Base-by-base conservation (phyloP, 2,797 vertebrate species). In the Pipistrellus pipistrellus region DNA sequence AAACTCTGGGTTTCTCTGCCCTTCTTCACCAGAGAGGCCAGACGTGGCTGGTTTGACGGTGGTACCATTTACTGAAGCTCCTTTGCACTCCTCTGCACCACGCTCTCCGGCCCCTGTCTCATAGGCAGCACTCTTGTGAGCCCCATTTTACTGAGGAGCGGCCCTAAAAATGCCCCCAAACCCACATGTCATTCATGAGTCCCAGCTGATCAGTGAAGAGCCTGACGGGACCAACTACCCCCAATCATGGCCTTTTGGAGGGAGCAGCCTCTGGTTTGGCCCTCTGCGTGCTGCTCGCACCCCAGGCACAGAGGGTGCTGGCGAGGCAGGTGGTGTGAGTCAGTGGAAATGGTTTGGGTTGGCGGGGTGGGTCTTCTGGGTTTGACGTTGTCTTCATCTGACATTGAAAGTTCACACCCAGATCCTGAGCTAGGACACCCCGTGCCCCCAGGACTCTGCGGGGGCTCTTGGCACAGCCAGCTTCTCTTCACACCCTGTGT, bases 361-460 rank as follows among this genome's bases (percentile, higher is more conserved):
- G 8, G 57, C 44, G 82, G 30, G 8, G 15, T 32, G n/a, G 17
- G 25, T 20, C 48, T 32, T 35, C 64, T 66, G 64, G 64, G 64
- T 68, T 35, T 20, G 25, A 13, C 44, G 11, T 8, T n/a, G 27
- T 72, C 18, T 35, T 88, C 41, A 11, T 62, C 20, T 6, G 8
- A 41, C 25, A 10, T 72, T 72, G 30, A 57, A n/a, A 66, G 76
- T 69, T 35, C 30, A 30, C 15, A 62, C 41, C 44, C 10, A 62
- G 18, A 25, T 66, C 9, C 41, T 13, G 9, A 72, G 59, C 41
- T 41, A 12, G 35, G 32, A 15, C 30, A 23, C 17, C 5, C 27
- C 20, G 8, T 25, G 59, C 4, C 30, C 23, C 1, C 13, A 5
- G 35, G 4, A 18, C 27, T 21, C 23, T 6, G 6, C 1, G 17